Evolutionary conservation across 2,113 vertebrate genomes (phyloP).

Genomic region (Antennarius striatus): DNA sequence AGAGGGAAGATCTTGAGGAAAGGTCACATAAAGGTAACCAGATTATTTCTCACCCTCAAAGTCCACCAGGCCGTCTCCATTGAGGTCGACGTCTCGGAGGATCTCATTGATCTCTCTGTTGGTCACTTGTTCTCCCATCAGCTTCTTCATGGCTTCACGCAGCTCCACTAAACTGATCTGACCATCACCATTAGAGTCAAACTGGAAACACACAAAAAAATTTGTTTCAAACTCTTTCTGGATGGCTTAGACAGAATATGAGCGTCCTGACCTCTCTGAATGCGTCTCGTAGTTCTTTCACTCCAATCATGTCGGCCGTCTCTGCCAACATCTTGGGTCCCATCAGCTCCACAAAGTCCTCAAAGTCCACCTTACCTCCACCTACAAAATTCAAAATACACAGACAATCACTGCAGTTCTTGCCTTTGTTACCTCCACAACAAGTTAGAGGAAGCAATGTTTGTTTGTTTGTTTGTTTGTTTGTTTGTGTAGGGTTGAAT

Average conservation of each 20-base stretch:
- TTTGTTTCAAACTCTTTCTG: too few relatives aligned
- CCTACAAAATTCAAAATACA: constrained; percentile 63
- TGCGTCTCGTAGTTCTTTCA: constrained; percentile 83
- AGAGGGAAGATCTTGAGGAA: not conserved
- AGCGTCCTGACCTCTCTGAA: constrained; percentile 87
- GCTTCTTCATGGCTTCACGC: constrained; percentile 86
- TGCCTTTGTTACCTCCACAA: too few relatives aligned
- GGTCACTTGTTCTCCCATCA: constrained; percentile 91
- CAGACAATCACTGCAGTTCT: too few relatives aligned
- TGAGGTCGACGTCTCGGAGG: constrained; percentile 89
- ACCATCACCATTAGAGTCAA: constrained; percentile 91
- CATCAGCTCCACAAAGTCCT: constrained; percentile 88
- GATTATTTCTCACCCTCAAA: constrained; percentile 85
- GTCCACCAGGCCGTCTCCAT: constrained; percentile 90
- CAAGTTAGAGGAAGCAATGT: too few relatives aligned
- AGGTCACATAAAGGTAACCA: not conserved
- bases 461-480: too few relatives aligned
- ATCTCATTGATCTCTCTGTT: constrained; percentile 91
- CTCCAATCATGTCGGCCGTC: constrained; percentile 94
- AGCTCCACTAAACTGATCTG: constrained; percentile 87
- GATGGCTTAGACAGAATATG: not conserved
- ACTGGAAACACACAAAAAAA: constrained; percentile 73
- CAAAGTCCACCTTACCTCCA: constrained; percentile 92
- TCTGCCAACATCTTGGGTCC: constrained; percentile 95
- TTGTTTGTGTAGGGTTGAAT: too few relatives aligned